Conservation (phyloP, 2,113 vertebrate species). For the Cynoglossus semilaevis region DNA sequence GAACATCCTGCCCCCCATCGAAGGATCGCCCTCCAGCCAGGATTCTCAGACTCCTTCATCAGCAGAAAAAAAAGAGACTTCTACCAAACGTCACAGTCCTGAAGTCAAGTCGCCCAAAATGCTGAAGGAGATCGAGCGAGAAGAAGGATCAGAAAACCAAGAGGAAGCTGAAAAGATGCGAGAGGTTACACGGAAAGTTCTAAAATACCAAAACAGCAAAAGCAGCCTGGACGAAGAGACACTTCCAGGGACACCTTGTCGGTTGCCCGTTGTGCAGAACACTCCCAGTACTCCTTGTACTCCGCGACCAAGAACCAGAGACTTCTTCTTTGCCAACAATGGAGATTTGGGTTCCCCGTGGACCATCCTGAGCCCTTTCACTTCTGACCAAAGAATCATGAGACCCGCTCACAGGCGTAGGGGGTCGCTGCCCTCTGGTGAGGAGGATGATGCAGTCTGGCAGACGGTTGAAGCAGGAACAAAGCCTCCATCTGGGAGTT, state of each 20-base stretch:
- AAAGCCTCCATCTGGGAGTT: background rate
- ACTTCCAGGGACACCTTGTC: constrained; percentile 9
- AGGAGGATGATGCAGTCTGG: constrained; percentile 56
- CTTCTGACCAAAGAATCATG: constrained; percentile 10
- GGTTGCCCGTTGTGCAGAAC: background rate
- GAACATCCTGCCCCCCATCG: background rate
- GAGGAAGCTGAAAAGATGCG: constrained; percentile 35
- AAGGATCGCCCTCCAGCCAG: constrained; percentile 15
- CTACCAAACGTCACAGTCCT: background rate
- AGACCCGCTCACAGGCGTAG: constrained; percentile 11
- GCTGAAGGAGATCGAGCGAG: constrained; percentile 1
- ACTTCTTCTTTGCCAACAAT: constrained; percentile 52
- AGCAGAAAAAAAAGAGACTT: background rate
- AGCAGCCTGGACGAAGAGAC: constrained; percentile 15
- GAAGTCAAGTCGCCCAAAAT: constrained; percentile 34
- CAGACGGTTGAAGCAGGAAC: background rate
- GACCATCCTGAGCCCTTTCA: constrained; percentile 74
- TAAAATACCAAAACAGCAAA: constrained; percentile 35
- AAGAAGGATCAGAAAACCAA: background rate
- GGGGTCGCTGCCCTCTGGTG: constrained; percentile 7
- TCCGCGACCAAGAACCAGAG: constrained; percentile 46
- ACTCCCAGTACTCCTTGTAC: constrained; percentile 43
- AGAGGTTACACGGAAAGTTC: constrained; percentile 42
- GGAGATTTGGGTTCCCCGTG: constrained; percentile 63
- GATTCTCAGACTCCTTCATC: background rate